These are phyloP conservation scores for Pica pica DNA, from an alignment of 2,113 vertebrate species.

Conservation along the genomic window DNA sequence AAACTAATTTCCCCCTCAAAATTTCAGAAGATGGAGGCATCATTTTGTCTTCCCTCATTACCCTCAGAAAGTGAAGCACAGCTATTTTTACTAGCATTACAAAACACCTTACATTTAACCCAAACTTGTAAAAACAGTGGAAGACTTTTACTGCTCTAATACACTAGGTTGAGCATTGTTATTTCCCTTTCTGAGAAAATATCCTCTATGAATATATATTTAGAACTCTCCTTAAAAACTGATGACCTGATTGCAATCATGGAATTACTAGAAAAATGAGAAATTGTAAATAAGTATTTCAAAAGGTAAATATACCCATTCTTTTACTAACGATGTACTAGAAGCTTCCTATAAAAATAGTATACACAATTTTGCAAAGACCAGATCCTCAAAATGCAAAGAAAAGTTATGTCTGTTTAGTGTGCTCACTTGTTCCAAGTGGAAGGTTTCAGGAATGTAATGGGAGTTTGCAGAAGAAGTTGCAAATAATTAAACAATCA, in stretches of 20 bases:
- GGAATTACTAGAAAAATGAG: not conserved
- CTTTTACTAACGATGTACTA: not conserved
- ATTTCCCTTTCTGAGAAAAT: not conserved
- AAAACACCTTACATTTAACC: slow-evolving; percentile 31
- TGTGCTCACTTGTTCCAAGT: not conserved
- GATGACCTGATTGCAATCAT: not conserved
- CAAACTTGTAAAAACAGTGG: slow-evolving; percentile 1
- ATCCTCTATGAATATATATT: not conserved
- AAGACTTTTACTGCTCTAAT: not conserved
- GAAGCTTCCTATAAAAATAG: not conserved
- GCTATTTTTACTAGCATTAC: slow-evolving; percentile 12
- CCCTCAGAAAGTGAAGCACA: not conserved
- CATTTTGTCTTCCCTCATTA: not conserved
- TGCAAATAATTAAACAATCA: not conserved
- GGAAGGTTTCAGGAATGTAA: not conserved
- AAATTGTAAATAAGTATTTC: not conserved
- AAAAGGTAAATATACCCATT: not conserved
- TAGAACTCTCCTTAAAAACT: not conserved
- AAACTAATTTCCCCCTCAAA: not conserved
- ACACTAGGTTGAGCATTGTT: not conserved
- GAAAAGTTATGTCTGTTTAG: not conserved
- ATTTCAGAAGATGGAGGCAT: not conserved
- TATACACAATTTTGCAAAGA: not conserved
- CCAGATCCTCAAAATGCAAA: not conserved
- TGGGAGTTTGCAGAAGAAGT: not conserved